A percentile compares a stretch with the other conserved stretches of the same genome.
Evolutionary conservation across 1,140 invertebrate species (phyloP).

Genomic region (Aphis gossypii): DNA sequence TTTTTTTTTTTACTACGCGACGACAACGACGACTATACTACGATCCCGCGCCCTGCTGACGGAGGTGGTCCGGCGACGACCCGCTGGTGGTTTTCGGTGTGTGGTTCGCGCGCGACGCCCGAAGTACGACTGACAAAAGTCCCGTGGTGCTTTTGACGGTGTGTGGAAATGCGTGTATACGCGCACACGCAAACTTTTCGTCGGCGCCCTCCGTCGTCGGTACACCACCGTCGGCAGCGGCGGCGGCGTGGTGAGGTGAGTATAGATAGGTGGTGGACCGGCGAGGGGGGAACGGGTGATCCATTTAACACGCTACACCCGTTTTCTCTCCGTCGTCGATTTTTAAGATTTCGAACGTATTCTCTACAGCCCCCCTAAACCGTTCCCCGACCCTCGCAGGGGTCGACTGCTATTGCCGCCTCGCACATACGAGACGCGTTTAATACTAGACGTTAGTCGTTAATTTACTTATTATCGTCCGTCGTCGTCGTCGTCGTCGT

Average conservation of each 20-base stretch:
- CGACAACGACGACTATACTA: background rate
- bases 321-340: conserved; percentile 31
- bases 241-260: background rate
- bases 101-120: conserved; percentile 2
- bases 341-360: conserved; percentile 34
- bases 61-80: background rate
- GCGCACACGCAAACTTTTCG: background rate
- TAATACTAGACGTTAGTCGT: background rate
- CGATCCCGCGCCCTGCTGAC: background rate
- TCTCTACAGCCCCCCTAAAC: background rate
- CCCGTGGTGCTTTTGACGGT: background rate
- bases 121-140: conserved; percentile 28
- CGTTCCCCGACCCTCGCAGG: no score
- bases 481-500: no score
- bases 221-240: no score
- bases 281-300: background rate
- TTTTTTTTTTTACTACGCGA: background rate
- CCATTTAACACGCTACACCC: conserved; percentile 42
- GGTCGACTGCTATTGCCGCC: background rate
- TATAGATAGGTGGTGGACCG: background rate
- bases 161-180: conserved; percentile 1
- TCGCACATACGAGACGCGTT: background rate
- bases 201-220: background rate
- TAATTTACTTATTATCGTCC: background rate
- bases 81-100: background rate